Base-by-base conservation (phyloP, 2,888 invertebrate genomes). In the Pardosa pseudoannulata region DNA sequence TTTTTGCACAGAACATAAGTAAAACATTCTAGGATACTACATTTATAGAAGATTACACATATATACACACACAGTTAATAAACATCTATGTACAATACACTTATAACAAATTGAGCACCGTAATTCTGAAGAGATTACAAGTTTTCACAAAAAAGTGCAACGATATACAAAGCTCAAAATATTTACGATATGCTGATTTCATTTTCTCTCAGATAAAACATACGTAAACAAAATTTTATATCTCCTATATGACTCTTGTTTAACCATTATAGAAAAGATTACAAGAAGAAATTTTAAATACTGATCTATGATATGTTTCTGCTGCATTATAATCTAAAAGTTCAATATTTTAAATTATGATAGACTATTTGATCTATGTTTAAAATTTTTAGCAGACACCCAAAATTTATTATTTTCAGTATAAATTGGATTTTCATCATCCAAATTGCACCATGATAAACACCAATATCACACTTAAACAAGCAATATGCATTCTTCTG, bases 81-180 rank as follows among this genome's bases (percentile, higher is more conserved):
- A 46, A 46, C 9, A 46, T 16, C 46, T 46, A 46, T 46, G 9
- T 46, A 46, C 23, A 56, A 23, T 23, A 56, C 56, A 56, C 23
- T 23, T 67, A 67, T 67, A 19, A 67, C 23, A 76, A 50, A 67
- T 67, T 76, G 76, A 76, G 76, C 76, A 76, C 67, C 76, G 41
- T 50, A 32, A 28, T 70, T 39, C 39, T 39, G 27, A 39, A 13
- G 27, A 70, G 27, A 70, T 39, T 36, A 23, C 67, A 67, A 28
- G 28, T 36, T 68, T 56, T 23, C 56, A 56, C 56, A 56, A 56
- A 23, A n/a, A 56, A 23, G 56, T 56, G 23, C 41, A 9, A 16
- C 23, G 23, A 56, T 56, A 6, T 56, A 56, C 56, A 56, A 56
- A 56, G 56, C 56, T 56, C 56, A 56, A 56, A 56, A 56, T 56